These are phyloP conservation scores for rat (Rattus norvegicus) DNA, from an alignment of 2,113 vertebrate species.

Conservation along the genomic window DNA sequence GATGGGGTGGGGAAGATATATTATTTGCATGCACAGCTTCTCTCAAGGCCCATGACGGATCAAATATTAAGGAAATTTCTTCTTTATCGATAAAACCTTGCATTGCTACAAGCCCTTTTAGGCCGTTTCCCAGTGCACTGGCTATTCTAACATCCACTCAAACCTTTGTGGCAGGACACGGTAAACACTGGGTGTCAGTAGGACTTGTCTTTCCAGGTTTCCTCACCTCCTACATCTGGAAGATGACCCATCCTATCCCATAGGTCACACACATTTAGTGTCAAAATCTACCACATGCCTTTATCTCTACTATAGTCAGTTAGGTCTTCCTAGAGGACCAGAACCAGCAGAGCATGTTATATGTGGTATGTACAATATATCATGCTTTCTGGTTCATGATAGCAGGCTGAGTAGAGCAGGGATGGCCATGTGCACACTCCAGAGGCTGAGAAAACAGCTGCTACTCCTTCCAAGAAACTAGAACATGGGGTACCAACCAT, in stretches of 20 bases:
- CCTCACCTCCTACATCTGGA: not conserved
- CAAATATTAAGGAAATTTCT: conserved; percentile 10
- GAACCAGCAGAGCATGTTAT: not conserved
- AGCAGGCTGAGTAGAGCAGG: not conserved
- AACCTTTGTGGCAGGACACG: not conserved
- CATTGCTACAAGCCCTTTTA: not conserved
- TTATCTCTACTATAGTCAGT: not conserved
- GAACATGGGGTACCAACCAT: not conserved
- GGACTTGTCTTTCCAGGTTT: not conserved
- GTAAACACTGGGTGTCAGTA: not conserved
- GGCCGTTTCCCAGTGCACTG: not conserved
- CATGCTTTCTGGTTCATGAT: not conserved
- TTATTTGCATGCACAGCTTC: not conserved
- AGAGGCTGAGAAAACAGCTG: not conserved
- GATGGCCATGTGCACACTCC: not conserved
- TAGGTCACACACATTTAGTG: not conserved
- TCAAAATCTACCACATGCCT: not conserved
- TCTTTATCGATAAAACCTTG: not conserved
- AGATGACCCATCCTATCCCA: not conserved
- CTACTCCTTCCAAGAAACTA: not conserved
- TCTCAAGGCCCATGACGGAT: not conserved
- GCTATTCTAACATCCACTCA: not conserved
- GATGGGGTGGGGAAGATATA: not conserved
- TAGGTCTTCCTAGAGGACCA: not conserved
- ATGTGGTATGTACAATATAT: not conserved